phyloP scores from a whole-genome alignment of 2,888 invertebrate genomes.

The Cataglyphis livida region DNA sequence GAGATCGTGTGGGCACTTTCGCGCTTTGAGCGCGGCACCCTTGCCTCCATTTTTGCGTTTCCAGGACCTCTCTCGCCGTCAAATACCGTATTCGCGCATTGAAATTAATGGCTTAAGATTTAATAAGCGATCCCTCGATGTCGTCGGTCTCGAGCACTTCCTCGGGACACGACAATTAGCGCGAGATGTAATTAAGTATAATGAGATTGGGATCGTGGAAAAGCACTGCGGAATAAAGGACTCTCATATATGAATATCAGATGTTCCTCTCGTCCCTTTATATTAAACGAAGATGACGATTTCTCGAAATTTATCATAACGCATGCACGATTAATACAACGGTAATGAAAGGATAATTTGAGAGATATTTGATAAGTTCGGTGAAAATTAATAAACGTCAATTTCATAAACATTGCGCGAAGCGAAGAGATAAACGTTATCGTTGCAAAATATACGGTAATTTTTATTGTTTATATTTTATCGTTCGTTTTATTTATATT shows the following conservation, averaged over 20 bases:
- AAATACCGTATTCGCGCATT: too few species aligned
- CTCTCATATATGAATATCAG: conserved; percentile 9
- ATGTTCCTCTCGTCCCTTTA: neutral
- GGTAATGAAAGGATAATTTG: neutral
- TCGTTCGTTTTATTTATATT: neutral
- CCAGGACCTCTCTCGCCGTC: conserved; percentile 3
- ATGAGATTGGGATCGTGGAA: conserved; percentile 8
- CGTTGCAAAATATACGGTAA: neutral
- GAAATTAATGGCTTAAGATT: conserved; percentile 38
- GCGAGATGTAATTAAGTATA: conserved; percentile 39
- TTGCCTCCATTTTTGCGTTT: conserved; percentile 50
- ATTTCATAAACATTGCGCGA: conserved; percentile 5
- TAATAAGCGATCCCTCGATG: conserved; percentile 21
- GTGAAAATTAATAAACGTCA: conserved; percentile 20
- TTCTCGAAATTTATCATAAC: neutral
- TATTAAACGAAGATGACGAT: conserved; percentile 14
- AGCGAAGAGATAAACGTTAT: conserved; percentile 19
- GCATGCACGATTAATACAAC: neutral
- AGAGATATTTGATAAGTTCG: neutral
- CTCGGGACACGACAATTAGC: conserved; percentile 34
- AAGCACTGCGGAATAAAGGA: neutral
- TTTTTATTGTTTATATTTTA: conserved; percentile 5
- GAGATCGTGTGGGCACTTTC: conserved; percentile 51
- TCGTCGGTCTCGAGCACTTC: conserved; percentile 24
- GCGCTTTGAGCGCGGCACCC: conserved; percentile 60